Evolutionary conservation across 2,888 invertebrate species (phyloP).

Genomic region (Synergus gifuensis): DNA sequence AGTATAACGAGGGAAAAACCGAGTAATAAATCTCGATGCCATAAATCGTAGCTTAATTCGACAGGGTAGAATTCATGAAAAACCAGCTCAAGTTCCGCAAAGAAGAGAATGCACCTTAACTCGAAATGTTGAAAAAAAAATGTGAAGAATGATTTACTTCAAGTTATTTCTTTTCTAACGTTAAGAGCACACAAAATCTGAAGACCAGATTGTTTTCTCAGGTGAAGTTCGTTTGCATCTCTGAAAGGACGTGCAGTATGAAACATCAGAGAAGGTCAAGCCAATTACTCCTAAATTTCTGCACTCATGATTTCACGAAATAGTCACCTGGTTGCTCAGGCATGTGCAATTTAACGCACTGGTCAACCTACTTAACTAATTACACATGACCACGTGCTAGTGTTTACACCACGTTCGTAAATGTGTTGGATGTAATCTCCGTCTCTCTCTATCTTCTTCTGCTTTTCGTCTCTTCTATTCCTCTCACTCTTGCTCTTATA

Average conservation of each 20-base stretch:
- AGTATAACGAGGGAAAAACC: constrained; percentile 57
- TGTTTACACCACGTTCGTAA: constrained; percentile 58
- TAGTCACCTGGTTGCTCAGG: constrained; percentile 42
- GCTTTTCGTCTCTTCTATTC: constrained; percentile 45
- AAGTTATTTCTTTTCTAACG: not conserved
- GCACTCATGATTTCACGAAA: constrained; percentile 28
- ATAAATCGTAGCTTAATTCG: constrained; percentile 64
- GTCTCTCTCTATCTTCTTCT: constrained; percentile 32
- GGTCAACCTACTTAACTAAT: constrained; percentile 62
- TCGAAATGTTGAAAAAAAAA: not conserved
- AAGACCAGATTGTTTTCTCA: too few relatives aligned
- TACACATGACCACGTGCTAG: constrained; percentile 59
- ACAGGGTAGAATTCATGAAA: constrained; percentile 47
- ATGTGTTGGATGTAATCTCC: constrained; percentile 39
- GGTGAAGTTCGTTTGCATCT: not conserved
- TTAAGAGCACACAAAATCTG: too few relatives aligned
- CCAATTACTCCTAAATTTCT: constrained; percentile 18
- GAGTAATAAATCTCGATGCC: constrained; percentile 63
- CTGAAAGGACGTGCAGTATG: not conserved
- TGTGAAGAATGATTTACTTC: not conserved
- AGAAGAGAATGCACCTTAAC: not conserved
- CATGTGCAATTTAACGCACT: constrained; percentile 50
- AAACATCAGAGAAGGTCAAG: not conserved
- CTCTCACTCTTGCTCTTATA: constrained; percentile 48
- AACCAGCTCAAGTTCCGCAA: constrained; percentile 1